Evolutionary conservation across 2,888 invertebrate species (phyloP).

Genomic region (Atethmia centrago): DNA sequence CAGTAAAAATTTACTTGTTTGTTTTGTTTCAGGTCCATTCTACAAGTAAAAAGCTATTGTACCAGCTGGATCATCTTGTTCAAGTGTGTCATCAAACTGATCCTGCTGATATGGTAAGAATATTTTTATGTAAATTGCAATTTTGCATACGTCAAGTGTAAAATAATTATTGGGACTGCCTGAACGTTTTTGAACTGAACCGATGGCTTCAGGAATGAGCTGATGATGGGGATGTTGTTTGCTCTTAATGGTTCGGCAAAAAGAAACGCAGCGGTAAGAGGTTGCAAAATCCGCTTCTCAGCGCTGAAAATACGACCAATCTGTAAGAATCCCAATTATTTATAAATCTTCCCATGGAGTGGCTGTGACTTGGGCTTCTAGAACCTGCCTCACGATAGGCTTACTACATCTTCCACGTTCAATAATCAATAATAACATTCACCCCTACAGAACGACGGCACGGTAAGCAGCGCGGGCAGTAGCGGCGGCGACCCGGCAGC

Average conservation of each 20-base stretch:
- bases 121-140: background rate
- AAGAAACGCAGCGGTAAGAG: background rate
- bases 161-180: background rate
- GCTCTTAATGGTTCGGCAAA: background rate
- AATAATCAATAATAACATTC: background rate
- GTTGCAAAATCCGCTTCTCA: background rate
- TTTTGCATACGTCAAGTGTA: background rate
- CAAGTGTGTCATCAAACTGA: conserved; percentile 98
- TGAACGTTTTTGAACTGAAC: background rate
- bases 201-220: background rate
- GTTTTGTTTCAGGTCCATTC: conserved; percentile 94
- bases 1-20: background rate
- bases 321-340: background rate
- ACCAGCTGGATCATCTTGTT: conserved; percentile 98
- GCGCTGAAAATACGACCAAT: background rate
- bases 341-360: background rate
- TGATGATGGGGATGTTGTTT: background rate
- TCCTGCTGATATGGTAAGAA: conserved; percentile 90
- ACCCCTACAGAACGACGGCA: conserved; percentile 79
- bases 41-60: conserved; percentile 98
- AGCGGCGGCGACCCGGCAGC: conserved; percentile 96
- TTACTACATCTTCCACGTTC: background rate
- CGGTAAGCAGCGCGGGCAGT: conserved; percentile 90
- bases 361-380: background rate
- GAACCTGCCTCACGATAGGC: background rate